Conservation (phyloP, 2,797 vertebrate species). For the Lagodon rhomboides region DNA sequence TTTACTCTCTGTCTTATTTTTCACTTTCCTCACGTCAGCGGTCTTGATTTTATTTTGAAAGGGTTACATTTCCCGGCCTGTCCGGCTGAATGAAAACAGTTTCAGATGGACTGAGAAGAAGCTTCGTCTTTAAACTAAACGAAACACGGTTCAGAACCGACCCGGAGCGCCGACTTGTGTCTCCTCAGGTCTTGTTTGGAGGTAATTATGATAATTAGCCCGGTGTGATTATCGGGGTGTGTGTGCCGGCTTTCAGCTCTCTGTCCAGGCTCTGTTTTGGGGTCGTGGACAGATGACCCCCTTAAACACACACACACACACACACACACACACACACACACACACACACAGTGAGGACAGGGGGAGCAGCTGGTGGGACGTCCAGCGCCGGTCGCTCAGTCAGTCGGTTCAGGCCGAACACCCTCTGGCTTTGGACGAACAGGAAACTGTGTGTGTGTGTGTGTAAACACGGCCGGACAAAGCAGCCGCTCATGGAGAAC, state of each 20-base stretch:
- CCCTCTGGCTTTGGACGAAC: slow-evolving; percentile 64
- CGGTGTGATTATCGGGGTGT: slow-evolving; percentile 52
- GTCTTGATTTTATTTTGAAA: slow-evolving; percentile 21
- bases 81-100: too few relatives aligned
- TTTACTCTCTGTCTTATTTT: not conserved
- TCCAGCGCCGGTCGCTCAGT: slow-evolving; percentile 57
- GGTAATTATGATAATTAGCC: slow-evolving; percentile 52
- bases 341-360: slow-evolving; percentile 1
- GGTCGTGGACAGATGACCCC: slow-evolving; percentile 40
- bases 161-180: not conserved
- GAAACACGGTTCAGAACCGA: not conserved
- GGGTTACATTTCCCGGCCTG: not conserved
- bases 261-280: slow-evolving; percentile 28
- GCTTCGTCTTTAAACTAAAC: not conserved
- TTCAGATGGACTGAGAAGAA: not conserved
- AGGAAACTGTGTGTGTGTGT: slow-evolving; percentile 72
- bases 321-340: slow-evolving; percentile 32
- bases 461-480: slow-evolving; percentile 78
- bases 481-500: slow-evolving; percentile 73
- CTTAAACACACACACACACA: slow-evolving; percentile 22
- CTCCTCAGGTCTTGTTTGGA: slow-evolving; percentile 3
- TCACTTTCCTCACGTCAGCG: too few relatives aligned
- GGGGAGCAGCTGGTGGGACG: slow-evolving; percentile 65
- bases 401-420: slow-evolving; percentile 56
- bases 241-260: slow-evolving; percentile 37